Evolutionary conservation across 2,888 invertebrate genomes (phyloP), one percentile per base, ranked within the genome.

Genomic region (Pharmacophagus antenor): DNA sequence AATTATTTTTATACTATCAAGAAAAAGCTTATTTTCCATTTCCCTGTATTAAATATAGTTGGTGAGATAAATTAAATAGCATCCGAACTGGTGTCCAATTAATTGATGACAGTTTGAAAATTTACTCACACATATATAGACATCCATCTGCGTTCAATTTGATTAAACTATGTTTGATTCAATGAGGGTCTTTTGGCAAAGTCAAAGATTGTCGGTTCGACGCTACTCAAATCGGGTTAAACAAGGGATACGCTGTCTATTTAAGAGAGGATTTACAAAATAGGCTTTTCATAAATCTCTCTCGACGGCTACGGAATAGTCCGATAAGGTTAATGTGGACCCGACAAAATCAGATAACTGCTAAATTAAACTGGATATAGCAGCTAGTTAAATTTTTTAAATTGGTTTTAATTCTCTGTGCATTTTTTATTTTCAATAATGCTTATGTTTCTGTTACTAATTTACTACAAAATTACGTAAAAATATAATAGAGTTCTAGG

Each of bases 221-320:
- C 58, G 48, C 58, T 53, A 53, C 48, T 15, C 48, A 49, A 59
- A 59, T 59, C 54, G 54, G 59, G 59, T 59, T 59, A 59, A 44
- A 17, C 49, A 49, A 54, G 52, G 52, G 46, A 58, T 56, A 59
- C 59, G 48, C 42, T 48, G 53, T 48, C 58, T 52, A 22, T 58
- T 50, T 54, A 50, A 50, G 49, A 59, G 49, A 59, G 59, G 59
- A 59, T 59, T 50, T 49, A 22, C 23, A 59, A 41, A 59, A 59
- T 59, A 59, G 59, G 54, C 59, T 59, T 54, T 44, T 49, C 54
- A 59, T 59, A 59, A 59, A 59, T 59, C 59, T 49, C 54, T 22
- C 42, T 54, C 42, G 42, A 59, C 48, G 54, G 42, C 25, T 44
- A 49, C 21, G 25, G 17, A 53, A 58, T 48, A 20, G 23, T 48